Evolutionary conservation across 2,113 vertebrate species (phyloP).

Genomic region (Hemibagrus wyckioides): DNA sequence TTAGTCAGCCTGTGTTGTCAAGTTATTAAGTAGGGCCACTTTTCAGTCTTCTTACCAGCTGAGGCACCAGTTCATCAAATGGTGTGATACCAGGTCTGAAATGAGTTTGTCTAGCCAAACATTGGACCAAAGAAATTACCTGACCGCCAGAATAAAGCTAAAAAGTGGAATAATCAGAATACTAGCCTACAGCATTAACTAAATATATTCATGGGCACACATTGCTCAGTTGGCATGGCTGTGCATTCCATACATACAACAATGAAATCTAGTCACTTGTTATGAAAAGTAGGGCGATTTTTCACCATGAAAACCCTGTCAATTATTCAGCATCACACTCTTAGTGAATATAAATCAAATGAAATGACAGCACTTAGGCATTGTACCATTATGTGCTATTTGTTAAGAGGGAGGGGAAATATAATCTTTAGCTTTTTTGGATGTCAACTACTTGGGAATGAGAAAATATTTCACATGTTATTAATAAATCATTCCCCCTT

Average conservation of each 20-base stretch:
- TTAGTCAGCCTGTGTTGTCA: neutral
- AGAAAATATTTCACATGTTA: slow-evolving; percentile 25
- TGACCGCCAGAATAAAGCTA: neutral
- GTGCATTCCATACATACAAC: neutral
- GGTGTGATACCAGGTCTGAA: neutral
- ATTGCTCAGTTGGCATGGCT: neutral
- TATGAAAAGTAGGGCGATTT: neutral
- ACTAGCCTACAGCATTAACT: neutral
- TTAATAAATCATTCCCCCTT: slow-evolving; percentile 33
- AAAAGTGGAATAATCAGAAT: neutral
- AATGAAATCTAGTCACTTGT: slow-evolving; percentile 22
- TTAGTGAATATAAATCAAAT: slow-evolving; percentile 36
- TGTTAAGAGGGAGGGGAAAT: slow-evolving; percentile 15
- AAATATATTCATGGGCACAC: neutral
- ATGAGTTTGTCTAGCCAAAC: neutral
- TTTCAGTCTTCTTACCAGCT: neutral
- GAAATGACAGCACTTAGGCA: neutral
- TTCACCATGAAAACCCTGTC: slow-evolving; percentile 35
- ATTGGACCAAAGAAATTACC: neutral
- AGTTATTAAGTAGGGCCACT: neutral
- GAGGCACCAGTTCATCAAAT: neutral
- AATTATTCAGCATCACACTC: slow-evolving; percentile 34
- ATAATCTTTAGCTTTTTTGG: neutral
- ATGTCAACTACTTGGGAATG: slow-evolving; percentile 3
- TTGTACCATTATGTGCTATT: slow-evolving; percentile 5